Base-by-base conservation (phyloP, 2,888 invertebrate genomes). In the Cylloceria caligata region DNA sequence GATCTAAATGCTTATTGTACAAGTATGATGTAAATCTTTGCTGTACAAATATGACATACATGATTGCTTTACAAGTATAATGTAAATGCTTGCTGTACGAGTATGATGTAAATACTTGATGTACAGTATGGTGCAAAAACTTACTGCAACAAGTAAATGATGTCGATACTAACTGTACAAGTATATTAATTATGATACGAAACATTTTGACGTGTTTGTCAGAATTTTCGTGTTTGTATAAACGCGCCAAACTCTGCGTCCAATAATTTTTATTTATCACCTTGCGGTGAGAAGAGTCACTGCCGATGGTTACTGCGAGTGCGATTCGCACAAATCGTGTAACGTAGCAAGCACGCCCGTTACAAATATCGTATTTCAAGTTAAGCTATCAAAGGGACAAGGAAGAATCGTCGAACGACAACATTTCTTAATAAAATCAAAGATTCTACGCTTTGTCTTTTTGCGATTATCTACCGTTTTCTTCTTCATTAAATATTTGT, bases 211-310 rank as follows among this genome's bases (percentile, higher is more conserved):
- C n/a, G n/a, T n/a, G n/a, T n/a, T n/a, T n/a, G 21, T 2, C 24
- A 5, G 21, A 60, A 3, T 60, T 60, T 13, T 34, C 27, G 19
- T n/a, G 19, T 80, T 69, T 52, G 49, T 74, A 74, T 55, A 55
- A 19, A 45, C 27, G 47, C 69, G 75, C 65, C 52, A 49, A 71
- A 75, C 71, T 30, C 52, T 45, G 45, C 30, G 55, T 39, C 71
- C 75, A 71, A 71, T 71, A 65, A 65, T 45, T 39, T n/a, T 2
- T 5, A 57, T 55, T 39, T 49, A n/a, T 52, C 21, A 42, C 6
- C n/a, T 65, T 30, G 21, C 71, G n/a, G 36, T 9, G 36, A 34
- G 39, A 45, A 80, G 55, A 45, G 64, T 42, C 47, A 65, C 45
- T 24, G n/a, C n/a, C n/a, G 62, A 69, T 57, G n/a, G 47, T 34